Evolutionary conservation across 1,140 invertebrate genomes (phyloP).

Genomic region (Odontomachus brunneus): DNA sequence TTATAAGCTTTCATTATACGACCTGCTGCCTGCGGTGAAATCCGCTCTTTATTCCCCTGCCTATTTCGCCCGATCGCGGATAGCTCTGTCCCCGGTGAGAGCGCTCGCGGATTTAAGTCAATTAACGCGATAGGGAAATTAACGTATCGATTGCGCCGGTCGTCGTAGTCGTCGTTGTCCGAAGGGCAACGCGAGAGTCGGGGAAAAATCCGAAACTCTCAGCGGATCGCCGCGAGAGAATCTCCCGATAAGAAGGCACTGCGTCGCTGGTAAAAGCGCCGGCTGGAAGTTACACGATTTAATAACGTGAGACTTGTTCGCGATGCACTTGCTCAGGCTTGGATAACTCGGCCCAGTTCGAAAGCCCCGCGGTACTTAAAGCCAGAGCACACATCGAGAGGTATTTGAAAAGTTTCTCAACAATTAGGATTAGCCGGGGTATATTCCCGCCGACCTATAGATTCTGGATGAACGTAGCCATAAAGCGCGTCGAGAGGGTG

Average conservation of each 20-base stretch:
- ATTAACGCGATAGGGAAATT: constrained; percentile 20
- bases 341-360: constrained; percentile 65
- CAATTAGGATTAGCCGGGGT: constrained; percentile 73
- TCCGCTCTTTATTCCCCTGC: constrained; percentile 40
- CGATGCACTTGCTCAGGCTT: constrained; percentile 60
- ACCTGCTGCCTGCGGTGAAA: constrained; percentile 49
- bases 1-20: constrained; percentile 66
- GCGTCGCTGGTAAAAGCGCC: background rate
- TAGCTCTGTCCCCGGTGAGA: background rate
- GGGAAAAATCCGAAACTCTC: background rate
- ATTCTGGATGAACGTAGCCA: constrained; percentile 66
- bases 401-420: constrained; percentile 75
- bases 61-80: constrained; percentile 9
- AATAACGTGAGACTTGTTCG: constrained; percentile 59
- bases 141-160: constrained; percentile 20
- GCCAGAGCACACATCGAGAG: constrained; percentile 65
- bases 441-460: constrained; percentile 66
- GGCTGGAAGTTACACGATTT: constrained; percentile 45
- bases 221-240: background rate
- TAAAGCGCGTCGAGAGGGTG: constrained; percentile 59
- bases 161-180: too few relatives aligned
- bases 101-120: constrained; percentile 25
- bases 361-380: constrained; percentile 69
- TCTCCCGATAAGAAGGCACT: constrained; percentile 35
- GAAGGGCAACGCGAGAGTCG: background rate